Evolutionary conservation across 1,140 invertebrate species (phyloP), one percentile per base, ranked within the genome.

Genomic region (Pectinophora gossypiella): DNA sequence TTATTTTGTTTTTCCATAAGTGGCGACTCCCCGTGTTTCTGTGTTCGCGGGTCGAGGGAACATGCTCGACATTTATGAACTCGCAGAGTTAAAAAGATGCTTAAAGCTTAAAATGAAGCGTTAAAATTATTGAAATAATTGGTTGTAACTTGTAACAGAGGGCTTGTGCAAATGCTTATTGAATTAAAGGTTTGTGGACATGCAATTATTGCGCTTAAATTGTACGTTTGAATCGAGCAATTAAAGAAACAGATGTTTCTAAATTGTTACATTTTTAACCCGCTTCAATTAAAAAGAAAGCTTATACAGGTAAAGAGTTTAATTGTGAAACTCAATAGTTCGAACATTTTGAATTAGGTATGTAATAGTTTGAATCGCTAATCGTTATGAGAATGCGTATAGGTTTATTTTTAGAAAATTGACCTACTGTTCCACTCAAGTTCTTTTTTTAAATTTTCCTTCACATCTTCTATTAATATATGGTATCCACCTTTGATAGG

Each of bases 1-100:
- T 59, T 58, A 56, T 69, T 58, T 60, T 59, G 46, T 49, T 64
- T 58, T 51, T 60, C 49, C 47, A 50, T 44, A 59, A 55, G 57
- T 49, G 42, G 16, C 42, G 21, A 40, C 54, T 64, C 56, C 42
- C 49, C 46, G 19, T 13, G 43, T 51, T 40, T 23, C 36, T 18
- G 19, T 53, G 53, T 56, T 54, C 49, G 50, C 32, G 21, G 13
- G 44, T 51, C 36, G 43, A 51, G 19, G 35, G 21, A 38, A 40
- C 56, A 27, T 27, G 36, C 59, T 56, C 51, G 50, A 51, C 45
- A 52, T 61, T 61, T 61, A 61, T 53, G 48, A 51, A 48, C 54
- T 56, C 40, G 59, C 59, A 15, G 51, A 45, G 16, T 50, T 56
- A 54, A 61, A 52, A 45, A 56, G 46, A 53, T 47, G 42, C 19